Percentiles rank a stretch among this genome's conserved stretches.
Evolutionary conservation across 2,888 invertebrate species (phyloP).

Genomic region (Acanthoscelides obtectus): DNA sequence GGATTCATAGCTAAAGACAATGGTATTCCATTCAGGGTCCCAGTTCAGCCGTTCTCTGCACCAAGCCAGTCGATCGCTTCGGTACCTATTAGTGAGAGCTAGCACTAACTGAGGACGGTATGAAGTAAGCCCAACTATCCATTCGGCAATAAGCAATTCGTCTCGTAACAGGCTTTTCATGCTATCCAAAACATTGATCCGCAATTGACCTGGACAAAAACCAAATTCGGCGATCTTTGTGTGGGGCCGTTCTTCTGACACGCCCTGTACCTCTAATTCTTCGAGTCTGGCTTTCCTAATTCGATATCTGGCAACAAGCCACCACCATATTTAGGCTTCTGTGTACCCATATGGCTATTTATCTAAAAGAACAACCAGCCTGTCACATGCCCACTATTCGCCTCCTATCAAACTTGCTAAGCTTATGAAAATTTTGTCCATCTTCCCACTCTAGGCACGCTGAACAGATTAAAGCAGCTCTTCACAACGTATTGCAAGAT

Average conservation of each 20-base stretch:
- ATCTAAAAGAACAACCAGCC: no score
- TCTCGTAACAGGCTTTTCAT: no score
- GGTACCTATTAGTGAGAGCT: neutral
- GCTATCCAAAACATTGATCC: no score
- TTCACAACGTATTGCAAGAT: neutral
- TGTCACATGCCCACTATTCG: no score
- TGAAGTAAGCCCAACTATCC: slow-evolving; percentile 1
- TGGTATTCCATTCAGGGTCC: neutral
- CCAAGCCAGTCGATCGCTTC: slow-evolving; percentile 1
- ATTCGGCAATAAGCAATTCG: no score
- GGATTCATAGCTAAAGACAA: slow-evolving; percentile 7
- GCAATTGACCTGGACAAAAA: neutral
- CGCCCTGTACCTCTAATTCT: slow-evolving; percentile 4
- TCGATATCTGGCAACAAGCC: neutral
- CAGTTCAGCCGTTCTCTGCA: slow-evolving; percentile 1
- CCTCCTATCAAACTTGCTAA: slow-evolving; percentile 1
- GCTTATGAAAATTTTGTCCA: neutral
- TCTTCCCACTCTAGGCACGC: slow-evolving; percentile 4
- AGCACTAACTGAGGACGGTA: no score
- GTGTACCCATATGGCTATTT: no score
- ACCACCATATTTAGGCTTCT: no score
- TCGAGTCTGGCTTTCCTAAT: neutral
- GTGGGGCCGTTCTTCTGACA: neutral
- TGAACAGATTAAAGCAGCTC: slow-evolving; percentile 4
- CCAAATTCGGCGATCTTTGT: slow-evolving; percentile 1